These are phyloP conservation scores for Spermophilus dauricus DNA, from an alignment of 2,113 vertebrate species.

Conservation along the genomic window DNA sequence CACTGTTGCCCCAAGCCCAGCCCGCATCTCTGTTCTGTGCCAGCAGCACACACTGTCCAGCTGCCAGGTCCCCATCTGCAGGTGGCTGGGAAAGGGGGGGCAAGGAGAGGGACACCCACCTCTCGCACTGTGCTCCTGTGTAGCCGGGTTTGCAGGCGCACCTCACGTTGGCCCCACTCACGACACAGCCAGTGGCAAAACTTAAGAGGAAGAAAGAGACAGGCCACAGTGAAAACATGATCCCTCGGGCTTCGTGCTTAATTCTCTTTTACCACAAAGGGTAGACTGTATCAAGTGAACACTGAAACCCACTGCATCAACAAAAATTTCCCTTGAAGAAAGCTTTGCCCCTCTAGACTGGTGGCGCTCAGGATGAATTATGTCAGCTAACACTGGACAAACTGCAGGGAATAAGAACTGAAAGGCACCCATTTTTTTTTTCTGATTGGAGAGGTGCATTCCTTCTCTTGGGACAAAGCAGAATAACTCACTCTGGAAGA, in stretches of 20 bases:
- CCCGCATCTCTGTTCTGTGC: background rate
- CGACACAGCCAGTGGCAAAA: conserved; percentile 93
- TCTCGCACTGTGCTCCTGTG: conserved; percentile 92
- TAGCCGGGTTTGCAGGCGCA: conserved; percentile 95
- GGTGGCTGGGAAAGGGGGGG: background rate
- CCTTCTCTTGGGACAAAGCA: conserved; percentile 51
- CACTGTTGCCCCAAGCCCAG: background rate
- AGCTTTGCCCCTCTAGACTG: background rate
- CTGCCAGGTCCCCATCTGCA: background rate
- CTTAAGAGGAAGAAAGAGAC: conserved; percentile 84
- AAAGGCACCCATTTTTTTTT: conserved; percentile 48
- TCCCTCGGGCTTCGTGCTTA: background rate
- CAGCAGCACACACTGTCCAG: background rate
- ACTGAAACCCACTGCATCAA: background rate
- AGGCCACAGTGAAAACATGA: conserved; percentile 14
- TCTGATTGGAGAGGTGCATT: conserved; percentile 33
- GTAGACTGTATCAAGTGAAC: background rate
- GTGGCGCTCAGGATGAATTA: background rate
- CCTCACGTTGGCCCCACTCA: conserved; percentile 87
- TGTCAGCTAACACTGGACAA: conserved; percentile 61
- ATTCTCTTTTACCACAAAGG: background rate
- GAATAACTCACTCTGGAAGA: conserved; percentile 53
- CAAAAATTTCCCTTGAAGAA: background rate
- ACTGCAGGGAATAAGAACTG: conserved; percentile 27
- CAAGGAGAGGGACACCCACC: conserved; percentile 85